Conservation (phyloP, 2,888 invertebrate genomes). For the Cataglyphis cursor region DNA sequence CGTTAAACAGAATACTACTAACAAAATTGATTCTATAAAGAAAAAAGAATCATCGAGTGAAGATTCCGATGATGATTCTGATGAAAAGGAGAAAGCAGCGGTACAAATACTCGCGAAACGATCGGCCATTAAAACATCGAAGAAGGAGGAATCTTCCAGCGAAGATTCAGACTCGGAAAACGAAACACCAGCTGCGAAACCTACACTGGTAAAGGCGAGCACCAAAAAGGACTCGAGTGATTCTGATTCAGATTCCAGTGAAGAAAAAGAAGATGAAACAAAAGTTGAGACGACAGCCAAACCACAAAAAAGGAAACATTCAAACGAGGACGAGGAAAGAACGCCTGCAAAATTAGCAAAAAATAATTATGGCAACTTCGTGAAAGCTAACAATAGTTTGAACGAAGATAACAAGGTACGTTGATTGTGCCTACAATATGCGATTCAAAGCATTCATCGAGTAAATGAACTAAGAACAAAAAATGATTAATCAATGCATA, state of each 20-base stretch:
- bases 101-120: constrained; percentile 55
- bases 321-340: constrained; percentile 84
- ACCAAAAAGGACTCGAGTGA: constrained; percentile 75
- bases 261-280: constrained; percentile 68
- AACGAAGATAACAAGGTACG: constrained; percentile 83
- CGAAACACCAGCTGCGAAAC: constrained; percentile 66
- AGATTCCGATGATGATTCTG: constrained; percentile 80
- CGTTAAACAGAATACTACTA: constrained; percentile 64
- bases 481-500: not conserved
- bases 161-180: constrained; percentile 82
- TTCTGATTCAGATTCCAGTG: constrained; percentile 78
- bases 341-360: constrained; percentile 82
- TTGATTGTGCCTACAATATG: not conserved
- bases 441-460: not conserved
- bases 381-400: constrained; percentile 88
- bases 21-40: constrained; percentile 63
- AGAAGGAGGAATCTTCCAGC: constrained; percentile 74
- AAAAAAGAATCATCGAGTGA: constrained; percentile 75
- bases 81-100: constrained; percentile 82
- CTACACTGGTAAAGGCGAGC: constrained; percentile 70
- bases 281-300: constrained; percentile 78
- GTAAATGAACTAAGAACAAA: not conserved
- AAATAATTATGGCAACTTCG: constrained; percentile 90
- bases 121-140: constrained; percentile 58
- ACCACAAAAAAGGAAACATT: constrained; percentile 82